Evolutionary conservation across 2,797 vertebrate genomes (phyloP).

Genomic region (Todus mexicanus): DNA sequence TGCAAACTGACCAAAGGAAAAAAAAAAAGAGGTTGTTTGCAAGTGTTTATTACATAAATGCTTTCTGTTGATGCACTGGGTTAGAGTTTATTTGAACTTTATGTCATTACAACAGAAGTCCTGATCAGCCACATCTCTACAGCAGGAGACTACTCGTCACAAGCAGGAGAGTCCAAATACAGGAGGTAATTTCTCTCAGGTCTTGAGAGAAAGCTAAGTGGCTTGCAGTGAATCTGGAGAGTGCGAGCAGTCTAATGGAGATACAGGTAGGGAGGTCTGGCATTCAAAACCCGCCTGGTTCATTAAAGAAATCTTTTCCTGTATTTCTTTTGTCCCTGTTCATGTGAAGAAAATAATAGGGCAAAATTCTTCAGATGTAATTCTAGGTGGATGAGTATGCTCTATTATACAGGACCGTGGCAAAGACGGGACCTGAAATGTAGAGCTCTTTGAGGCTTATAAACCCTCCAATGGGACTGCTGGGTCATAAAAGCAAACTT

Average conservation of each 20-base stretch:
- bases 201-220: not conserved
- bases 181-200: not conserved
- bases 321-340: not conserved
- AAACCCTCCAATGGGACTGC: not conserved
- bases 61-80: not conserved
- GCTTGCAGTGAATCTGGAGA: not conserved
- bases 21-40: not conserved
- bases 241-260: not conserved
- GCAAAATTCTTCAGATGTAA: not conserved
- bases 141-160: not conserved
- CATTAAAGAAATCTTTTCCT: not conserved
- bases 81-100: not conserved
- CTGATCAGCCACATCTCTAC: not conserved
- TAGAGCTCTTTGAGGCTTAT: not conserved
- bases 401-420: not conserved
- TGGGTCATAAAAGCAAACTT: not conserved
- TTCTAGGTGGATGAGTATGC: not conserved
- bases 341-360: not conserved
- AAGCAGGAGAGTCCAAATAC: not conserved
- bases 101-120: not conserved
- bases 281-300: not conserved
- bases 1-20: not conserved
- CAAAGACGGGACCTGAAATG: rapidly evolving
- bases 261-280: not conserved
- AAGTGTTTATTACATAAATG: not conserved